A percentile compares a stretch with the other conserved stretches of the same genome.
These are phyloP conservation scores for Melanargia galathea DNA, from an alignment of 2,888 invertebrate genomes.

Conservation along the genomic window DNA sequence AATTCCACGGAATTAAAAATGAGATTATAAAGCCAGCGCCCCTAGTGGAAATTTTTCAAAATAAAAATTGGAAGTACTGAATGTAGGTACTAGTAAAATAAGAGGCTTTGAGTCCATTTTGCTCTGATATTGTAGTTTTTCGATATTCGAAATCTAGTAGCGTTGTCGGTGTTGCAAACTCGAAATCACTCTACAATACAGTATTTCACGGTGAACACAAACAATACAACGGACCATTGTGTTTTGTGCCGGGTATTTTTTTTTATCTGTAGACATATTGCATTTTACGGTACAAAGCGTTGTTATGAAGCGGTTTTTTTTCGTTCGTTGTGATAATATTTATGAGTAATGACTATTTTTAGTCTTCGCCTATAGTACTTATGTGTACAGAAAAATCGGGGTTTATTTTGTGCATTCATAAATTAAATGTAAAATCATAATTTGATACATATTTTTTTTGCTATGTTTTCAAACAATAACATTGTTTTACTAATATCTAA, in stretches of 20 bases:
- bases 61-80: no score
- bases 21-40: no score
- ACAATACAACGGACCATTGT: constrained; percentile 31
- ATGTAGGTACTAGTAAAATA: no score
- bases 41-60: no score
- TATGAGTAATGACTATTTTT: constrained; percentile 33
- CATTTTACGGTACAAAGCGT: constrained; percentile 75
- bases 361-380: neutral
- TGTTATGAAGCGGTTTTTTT: constrained; percentile 43
- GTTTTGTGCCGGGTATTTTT: constrained; percentile 41
- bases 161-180: no score
- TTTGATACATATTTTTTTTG: neutral
- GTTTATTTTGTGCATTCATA: constrained; percentile 15
- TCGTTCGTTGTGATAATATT: constrained; percentile 47
- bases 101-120: no score
- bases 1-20: no score
- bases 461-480: neutral
- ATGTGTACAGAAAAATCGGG: neutral
- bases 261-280: constrained; percentile 58
- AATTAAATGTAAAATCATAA: no score
- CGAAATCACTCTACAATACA: no score
- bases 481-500: neutral
- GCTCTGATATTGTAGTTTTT: no score
- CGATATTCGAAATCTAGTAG: no score
- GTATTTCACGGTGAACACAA: constrained; percentile 31